Base-by-base conservation (phyloP, 2,888 invertebrate species). In the Caenorhabditis sp. region DNA sequence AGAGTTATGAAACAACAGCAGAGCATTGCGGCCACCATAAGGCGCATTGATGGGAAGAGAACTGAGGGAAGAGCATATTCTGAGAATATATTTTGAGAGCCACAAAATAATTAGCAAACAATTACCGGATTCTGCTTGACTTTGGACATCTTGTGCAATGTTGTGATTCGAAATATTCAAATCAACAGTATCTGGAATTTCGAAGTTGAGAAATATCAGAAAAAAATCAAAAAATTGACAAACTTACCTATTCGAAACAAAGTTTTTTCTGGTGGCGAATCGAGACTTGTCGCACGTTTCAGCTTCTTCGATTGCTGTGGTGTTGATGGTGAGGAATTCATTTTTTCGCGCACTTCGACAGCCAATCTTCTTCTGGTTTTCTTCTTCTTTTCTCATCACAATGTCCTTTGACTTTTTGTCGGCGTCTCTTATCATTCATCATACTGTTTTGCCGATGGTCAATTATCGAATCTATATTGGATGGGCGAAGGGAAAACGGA, bases 1-100 rank as follows among this genome's bases (percentile, higher is more conserved):
- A 86, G 67, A 17, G 83, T 81, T 51, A 86, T 86, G 67, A 83
- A 86, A 62, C 85, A 86, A 60, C 84, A 84, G 54, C 84, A 84
- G 8, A 86, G 75, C 64, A 86, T 79, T 17, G 83, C 83, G 8
- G 86, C 86, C 21, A 86, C 54, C 66, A 86, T 77, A 14, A 86
- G 70, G 8, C 86, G 69, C 84, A 86, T 84, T 10, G 85, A 85
- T 1, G 86, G 86, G 66, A 86, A 86, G 3, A 86, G 72, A 23
- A 80, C 82, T 0, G 84, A 76, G 1, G 78, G 79, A 49, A 69
- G 69, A 17, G 76, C 53, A 43, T 69, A 61, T 51, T 76, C 76
- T 43, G 66, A 23, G 36, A 50, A 50, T 8, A n/a, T n/a, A n/a
- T n/a, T n/a, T n/a, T n/a, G n/a, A n/a, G n/a, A n/a, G n/a, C n/a